These are phyloP conservation scores for Nemapogon koenigi DNA, from an alignment of 2,888 invertebrate species.

Conservation along the genomic window DNA sequence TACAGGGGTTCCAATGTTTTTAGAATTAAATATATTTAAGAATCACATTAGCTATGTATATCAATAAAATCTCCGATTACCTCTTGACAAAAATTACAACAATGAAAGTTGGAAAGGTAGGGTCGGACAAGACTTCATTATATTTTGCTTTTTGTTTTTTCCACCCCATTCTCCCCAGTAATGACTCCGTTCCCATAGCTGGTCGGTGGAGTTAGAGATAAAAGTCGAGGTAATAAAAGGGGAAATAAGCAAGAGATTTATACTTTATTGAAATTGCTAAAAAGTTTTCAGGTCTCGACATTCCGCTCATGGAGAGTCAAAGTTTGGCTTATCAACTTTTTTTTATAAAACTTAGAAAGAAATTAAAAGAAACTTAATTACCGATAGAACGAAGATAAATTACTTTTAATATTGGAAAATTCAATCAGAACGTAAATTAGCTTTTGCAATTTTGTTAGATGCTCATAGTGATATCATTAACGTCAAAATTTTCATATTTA, in stretches of 20 bases:
- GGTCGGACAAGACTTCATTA: slow-evolving; percentile 39
- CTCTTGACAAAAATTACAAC: slow-evolving; percentile 31
- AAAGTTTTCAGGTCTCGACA: slow-evolving; percentile 28
- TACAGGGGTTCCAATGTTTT: too few species aligned
- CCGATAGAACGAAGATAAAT: too few species aligned
- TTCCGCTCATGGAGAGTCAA: slow-evolving; percentile 16
- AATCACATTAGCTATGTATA: slow-evolving; percentile 15
- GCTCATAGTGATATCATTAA: too few species aligned
- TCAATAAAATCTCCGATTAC: slow-evolving; percentile 40
- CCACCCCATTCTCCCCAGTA: slow-evolving; percentile 25
- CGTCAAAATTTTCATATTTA: too few species aligned
- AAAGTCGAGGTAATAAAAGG: slow-evolving; percentile 37
- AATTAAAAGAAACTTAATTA: slow-evolving; percentile 7
- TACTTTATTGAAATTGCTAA: slow-evolving; percentile 33
- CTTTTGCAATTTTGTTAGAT: too few species aligned
- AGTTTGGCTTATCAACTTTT: too few species aligned
- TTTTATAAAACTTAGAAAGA: too few species aligned
- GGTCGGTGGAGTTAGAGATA: slow-evolving; percentile 41
- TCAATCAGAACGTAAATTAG: too few species aligned
- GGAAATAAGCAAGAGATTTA: slow-evolving; percentile 33
- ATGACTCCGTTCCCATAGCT: slow-evolving; percentile 27
- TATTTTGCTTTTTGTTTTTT: slow-evolving; percentile 30
- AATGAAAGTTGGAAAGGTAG: slow-evolving; percentile 30
- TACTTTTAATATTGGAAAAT: too few species aligned
- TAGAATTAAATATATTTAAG: too few species aligned